Evolutionary conservation across 2,797 vertebrate species (phyloP).

Genomic region (Alauda arvensis): DNA sequence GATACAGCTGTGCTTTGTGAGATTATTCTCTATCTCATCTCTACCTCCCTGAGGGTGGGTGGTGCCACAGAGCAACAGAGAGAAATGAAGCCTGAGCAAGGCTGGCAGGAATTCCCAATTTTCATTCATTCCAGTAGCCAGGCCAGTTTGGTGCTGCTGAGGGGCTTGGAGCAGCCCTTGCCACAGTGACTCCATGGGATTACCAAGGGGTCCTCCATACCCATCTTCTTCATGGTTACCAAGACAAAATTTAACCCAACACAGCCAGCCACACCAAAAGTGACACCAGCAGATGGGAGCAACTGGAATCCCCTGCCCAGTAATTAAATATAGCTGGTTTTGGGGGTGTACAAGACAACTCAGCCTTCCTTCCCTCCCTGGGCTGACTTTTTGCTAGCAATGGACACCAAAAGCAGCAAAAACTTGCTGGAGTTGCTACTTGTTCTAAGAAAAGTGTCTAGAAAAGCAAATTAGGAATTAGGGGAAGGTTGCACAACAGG

Average conservation of each 20-base stretch:
- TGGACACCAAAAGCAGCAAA: neutral
- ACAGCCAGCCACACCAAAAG: neutral
- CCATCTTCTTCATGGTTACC: neutral
- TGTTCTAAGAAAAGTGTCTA: neutral
- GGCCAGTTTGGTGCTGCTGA: neutral
- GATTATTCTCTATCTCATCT: neutral
- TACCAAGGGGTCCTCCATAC: neutral
- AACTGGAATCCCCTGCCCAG: neutral
- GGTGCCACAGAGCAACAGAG: neutral
- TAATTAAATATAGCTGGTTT: neutral
- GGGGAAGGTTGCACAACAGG: slow-evolving; percentile 1
- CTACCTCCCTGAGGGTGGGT: neutral
- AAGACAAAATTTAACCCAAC: neutral
- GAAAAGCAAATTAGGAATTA: slow-evolving; percentile 18
- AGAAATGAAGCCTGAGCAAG: neutral
- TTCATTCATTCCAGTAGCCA: neutral
- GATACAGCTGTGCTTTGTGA: neutral
- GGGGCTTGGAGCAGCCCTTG: neutral
- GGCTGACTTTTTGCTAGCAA: neutral
- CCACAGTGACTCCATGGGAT: neutral
- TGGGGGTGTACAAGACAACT: neutral
- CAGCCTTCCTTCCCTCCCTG: neutral
- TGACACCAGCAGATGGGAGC: neutral
- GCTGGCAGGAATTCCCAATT: neutral
- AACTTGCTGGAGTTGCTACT: neutral